Base-by-base conservation (phyloP, 2,113 vertebrate species). In the Calyptomena viridis region DNA sequence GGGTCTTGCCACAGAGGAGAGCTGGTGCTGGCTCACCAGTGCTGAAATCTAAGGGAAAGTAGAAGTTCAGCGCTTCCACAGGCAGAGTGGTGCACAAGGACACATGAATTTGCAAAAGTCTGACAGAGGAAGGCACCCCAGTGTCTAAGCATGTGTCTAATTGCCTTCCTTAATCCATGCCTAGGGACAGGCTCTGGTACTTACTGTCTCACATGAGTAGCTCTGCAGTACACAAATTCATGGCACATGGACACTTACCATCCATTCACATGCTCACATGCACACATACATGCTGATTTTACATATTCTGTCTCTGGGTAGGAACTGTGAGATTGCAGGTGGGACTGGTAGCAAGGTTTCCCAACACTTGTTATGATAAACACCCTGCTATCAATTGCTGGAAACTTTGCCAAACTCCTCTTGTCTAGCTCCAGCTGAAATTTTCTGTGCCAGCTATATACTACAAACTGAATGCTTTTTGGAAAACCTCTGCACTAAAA, bases 351-450 rank as follows among this genome's bases (percentile, higher is more conserved):
- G 55, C 39, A 80, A 88, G 63, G 55, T 64, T 89, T 93, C 50
- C 67, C 64, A 50, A 8, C 0, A 15, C 37, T 89, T 93, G 74
- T 74, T 84, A 31, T 67, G 59, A 95, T 75, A 64, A 87, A 91
- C 76, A 58, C 21, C 71, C 74, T 76, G 81, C 84, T 92, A 85
- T 67, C 75, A 62, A 7, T 28, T 76, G 71, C 30, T 55, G 95
- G 84, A 71, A 94, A 55, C 84, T 94, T 95, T 85, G 87, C 93
- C 91, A 97, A 85, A 87, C 55, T 77, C 79, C 44, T 68, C 49
- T 55, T 75, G 60, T 68, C 66, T 84, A 88, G 71, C 62, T 95
- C 74, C 89, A 94, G 91, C 28, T 89, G 91, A 95, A 95, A 76
- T 64, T 37, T 78, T 28, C 89, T 71, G 37, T 93, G 95, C 84